Base-by-base conservation (phyloP, 2,797 vertebrate genomes). In the Chaunax sp. region DNA sequence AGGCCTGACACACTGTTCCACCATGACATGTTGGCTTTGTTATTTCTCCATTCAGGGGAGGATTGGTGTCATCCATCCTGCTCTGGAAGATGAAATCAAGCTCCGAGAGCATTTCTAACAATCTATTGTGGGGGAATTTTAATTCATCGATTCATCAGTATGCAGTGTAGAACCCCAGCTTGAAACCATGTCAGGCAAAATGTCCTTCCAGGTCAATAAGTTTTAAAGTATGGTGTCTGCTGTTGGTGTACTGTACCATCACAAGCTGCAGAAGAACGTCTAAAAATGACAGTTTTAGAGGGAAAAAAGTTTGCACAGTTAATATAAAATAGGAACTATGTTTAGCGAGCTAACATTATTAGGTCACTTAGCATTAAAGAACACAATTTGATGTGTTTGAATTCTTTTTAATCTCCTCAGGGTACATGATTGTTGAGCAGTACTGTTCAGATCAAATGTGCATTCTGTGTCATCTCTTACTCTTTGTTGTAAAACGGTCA, bases 1-100 rank as follows among this genome's bases (percentile, higher is more conserved):
- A 66, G 60, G 75, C 81, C 63, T 5, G 40, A 56, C 71, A 35
- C 74, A 60, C 33, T 70, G 80, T 59, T 79, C 75, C 59, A 65
- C 85, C 52, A 0, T 81, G 88, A 89, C 85, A 80, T 41, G 78
- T 64, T 82, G 82, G 65, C 84, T 85, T 86, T 75, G 80, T 88
- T 87, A 88, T 84, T 85, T 66, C 67, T 81, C 62, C 65, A 23
- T 80, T 80, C 74, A 75, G 70, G 33, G 37, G 33, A 83, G 80
- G 74, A 81, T 83, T 63, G 74, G 75, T 87, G 78, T 81, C 73
- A 78, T 68, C 60, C 58, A 49, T 51, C 62, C 25, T 63, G 63
- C 63, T 40, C 38, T 40, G 50, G 73, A 81, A 80, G 80, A 84
- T 72, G 22, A 80, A 80, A 80, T 83, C 47, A 77, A 70, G 79